Conservation (phyloP, 2,888 invertebrate species). For the Pelosia muscerda region DNA sequence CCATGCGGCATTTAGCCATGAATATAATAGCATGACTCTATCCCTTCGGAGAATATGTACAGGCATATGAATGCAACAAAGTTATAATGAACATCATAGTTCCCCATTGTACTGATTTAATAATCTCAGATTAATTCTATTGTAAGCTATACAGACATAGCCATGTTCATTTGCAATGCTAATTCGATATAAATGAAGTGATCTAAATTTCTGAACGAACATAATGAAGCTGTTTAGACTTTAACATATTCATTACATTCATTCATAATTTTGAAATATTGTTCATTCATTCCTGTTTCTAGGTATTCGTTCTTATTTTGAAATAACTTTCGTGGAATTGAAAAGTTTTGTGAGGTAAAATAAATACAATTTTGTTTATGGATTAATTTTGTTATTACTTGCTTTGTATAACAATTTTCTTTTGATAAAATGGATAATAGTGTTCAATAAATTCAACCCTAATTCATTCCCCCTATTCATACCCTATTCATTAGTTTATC, state of each 20-base stretch:
- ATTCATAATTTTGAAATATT: neutral
- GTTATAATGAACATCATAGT: neutral
- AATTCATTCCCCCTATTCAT: too few species aligned
- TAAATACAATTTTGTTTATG: neutral
- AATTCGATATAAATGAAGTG: neutral
- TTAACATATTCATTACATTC: conserved; percentile 3
- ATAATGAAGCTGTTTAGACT: conserved; percentile 2
- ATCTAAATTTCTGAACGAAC: conserved; percentile 1
- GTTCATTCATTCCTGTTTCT: neutral
- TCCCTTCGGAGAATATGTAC: too few species aligned
- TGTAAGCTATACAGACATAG: neutral
- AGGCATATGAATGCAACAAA: neutral
- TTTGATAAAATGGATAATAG: neutral
- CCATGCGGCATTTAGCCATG: too few species aligned
- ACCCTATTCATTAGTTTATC: too few species aligned
- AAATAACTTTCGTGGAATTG: neutral
- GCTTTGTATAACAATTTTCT: neutral
- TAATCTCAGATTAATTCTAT: neutral
- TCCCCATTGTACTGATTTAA: neutral
- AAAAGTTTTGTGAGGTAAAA: neutral
- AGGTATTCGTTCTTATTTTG: conserved; percentile 1
- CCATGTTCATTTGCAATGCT: conserved; percentile 1
- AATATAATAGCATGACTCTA: too few species aligned
- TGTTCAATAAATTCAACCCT: too few species aligned
- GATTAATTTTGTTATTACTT: neutral